phyloP scores from a whole-genome alignment of 2,797 vertebrate genomes.

The Bradypodion pumilum region DNA sequence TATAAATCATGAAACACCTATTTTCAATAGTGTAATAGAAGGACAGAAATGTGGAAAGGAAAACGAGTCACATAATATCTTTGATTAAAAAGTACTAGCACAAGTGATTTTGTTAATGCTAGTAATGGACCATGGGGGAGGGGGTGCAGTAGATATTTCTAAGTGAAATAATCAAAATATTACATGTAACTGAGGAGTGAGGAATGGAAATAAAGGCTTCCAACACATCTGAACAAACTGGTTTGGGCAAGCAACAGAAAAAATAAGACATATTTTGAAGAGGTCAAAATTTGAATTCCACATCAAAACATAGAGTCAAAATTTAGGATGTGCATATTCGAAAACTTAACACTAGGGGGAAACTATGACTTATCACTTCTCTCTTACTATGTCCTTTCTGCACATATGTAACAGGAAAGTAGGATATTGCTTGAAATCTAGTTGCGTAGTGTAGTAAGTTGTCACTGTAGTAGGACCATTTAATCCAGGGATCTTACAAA shows the following conservation, averaged over 20 bases:
- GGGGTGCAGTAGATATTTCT: slow-evolving; percentile 42
- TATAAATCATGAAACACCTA: slow-evolving; percentile 55
- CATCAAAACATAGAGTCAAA: background rate
- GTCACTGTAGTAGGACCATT: too few species aligned
- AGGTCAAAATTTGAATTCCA: background rate
- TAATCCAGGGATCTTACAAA: too few species aligned
- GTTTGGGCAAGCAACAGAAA: background rate
- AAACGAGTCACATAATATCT: slow-evolving; percentile 59
- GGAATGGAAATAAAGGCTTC: background rate
- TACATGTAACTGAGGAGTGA: background rate
- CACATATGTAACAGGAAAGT: background rate
- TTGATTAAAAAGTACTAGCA: slow-evolving; percentile 54
- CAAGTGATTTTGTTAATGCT: slow-evolving; percentile 48
- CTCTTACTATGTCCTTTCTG: background rate
- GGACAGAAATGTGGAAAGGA: slow-evolving; percentile 57
- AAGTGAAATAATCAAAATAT: slow-evolving; percentile 46
- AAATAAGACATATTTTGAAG: background rate
- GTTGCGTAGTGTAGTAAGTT: too few species aligned
- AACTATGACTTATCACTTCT: background rate
- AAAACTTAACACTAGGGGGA: too few species aligned
- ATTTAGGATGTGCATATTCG: background rate
- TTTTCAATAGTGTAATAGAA: slow-evolving; percentile 50
- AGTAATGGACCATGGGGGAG: slow-evolving; percentile 49
- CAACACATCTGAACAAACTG: slow-evolving; percentile 1
- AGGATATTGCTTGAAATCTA: background rate